Evolutionary conservation across 2,888 invertebrate species (phyloP), one percentile per base, ranked within the genome.

Genomic region (Melanotus villosus): DNA sequence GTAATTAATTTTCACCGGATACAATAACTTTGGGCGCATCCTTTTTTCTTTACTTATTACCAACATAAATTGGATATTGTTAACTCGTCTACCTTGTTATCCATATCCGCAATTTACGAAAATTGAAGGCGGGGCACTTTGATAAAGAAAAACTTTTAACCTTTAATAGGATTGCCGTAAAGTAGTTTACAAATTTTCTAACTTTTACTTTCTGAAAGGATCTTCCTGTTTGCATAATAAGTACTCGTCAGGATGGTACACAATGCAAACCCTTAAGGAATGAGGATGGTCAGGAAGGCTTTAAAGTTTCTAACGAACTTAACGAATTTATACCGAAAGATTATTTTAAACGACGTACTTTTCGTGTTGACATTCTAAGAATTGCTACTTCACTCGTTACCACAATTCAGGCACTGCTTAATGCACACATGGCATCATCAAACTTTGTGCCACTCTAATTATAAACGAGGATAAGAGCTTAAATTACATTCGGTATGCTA

Each of bases 401-500:
- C 38, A 23, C 56, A 54, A 54, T 63, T 63, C 63, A 63, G 32
- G 41, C 63, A 23, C 36, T 36, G 54, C 56, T 65, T 65, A 57
- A 43, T 57, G 34, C 57, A 57, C 58, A 50, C 36, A 58, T 65
- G 65, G 54, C 19, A 23, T 47, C 65, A 57, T 57, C 65, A 65
- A 65, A 65, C 23, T 65, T 65, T 65, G 30, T 18, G 34, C 45
- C 36, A 56, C 43, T 41, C 41, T 50, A 65, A 65, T 65, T 65
- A 65, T 57, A 47, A 57, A 65, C 45, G 18, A 34, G 18, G 18
- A 52, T 18, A 23, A 32, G 12, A 18, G 16, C 16, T 18, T 30
- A 18, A 52, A 34, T 52, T 52, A 52, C 32, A 18, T 23, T 18
- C 32, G 18, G 26, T 16, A 10, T 18, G 19, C 21, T 12, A 23